Base-by-base conservation (phyloP, 2,113 vertebrate species). In the Corythoichthys haematopterus region DNA sequence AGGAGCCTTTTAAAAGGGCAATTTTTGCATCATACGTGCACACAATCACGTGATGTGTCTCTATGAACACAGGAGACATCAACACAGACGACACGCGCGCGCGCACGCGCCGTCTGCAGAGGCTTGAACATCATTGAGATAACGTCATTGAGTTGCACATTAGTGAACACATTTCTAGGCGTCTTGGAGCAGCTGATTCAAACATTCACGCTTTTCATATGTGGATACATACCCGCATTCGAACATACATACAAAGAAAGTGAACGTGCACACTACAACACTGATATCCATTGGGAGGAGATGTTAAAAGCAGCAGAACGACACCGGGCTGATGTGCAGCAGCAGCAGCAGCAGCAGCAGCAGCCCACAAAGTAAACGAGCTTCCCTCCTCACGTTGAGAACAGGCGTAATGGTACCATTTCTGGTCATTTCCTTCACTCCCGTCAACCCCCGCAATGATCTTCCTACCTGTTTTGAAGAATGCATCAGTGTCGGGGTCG, bases 401-500 rank as follows among this genome's bases (percentile, higher is more conserved):
- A 36, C 11, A 57, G 35, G 35, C 55, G 5, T 57, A 6, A 12
- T 14, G 33, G 66, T 59, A 15, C 1, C 46, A 43, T 8, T 37
- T 36, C 28, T 15, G 9, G 8, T 20, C 1, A 37, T 40, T 37
- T 38, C 40, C n/a, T 13, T 20, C 16, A 20, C 55, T 2, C 12
- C 28, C 28, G 35, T 14, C 12, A 57, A 33, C 6, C 33, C 55
- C 33, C 62, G 4, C 28, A 43, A 43, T 43, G 64, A 4, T n/a
- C 50, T 20, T 43, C 69, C 51, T 87, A 89, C 87, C 87, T 86
- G 87, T 79, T 83, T 84, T 89, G 83, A 80, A 89, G 84, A 87
- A 89, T 75, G 84, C 85, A 74, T 89, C 87, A 35, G 87, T 83
- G 80, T 89, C 87, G 62, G 85, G 78, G 85, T 89, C 87, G 81